Evolutionary conservation across 2,888 invertebrate genomes (phyloP).

Genomic region (Pedicia rivosa): DNA sequence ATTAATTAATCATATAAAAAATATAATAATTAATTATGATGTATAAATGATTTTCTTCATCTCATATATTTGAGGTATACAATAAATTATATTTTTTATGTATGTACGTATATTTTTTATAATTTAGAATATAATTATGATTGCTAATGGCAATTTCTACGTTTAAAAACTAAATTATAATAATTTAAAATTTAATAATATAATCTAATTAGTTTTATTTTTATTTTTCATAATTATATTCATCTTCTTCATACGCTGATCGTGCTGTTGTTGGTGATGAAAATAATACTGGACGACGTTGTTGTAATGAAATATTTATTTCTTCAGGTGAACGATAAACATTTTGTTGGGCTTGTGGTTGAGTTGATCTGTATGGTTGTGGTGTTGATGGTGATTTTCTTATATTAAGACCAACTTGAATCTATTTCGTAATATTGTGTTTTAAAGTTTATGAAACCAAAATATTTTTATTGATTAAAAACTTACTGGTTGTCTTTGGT

Average conservation of each 20-base stretch:
- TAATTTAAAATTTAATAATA: too few relatives aligned
- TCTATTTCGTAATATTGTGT: neutral
- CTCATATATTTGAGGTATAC: too few relatives aligned
- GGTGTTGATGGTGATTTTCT: slow-evolving; percentile 24
- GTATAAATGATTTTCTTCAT: too few relatives aligned
- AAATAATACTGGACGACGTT: slow-evolving; percentile 47
- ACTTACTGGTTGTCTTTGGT: slow-evolving; percentile 20
- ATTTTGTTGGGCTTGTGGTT: slow-evolving; percentile 38
- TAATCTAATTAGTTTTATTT: too few relatives aligned
- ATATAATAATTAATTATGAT: too few relatives aligned
- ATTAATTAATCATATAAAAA: too few relatives aligned
- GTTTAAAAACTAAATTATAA: too few relatives aligned
- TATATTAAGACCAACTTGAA: slow-evolving; percentile 19
- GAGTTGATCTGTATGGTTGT: slow-evolving; percentile 27
- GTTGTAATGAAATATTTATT: slow-evolving; percentile 71
- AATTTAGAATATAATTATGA: too few relatives aligned
- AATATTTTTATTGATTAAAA: neutral
- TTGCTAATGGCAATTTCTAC: too few relatives aligned
- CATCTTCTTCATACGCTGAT: slow-evolving; percentile 22
- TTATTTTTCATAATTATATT: slow-evolving; percentile 29
- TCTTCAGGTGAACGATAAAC: slow-evolving; percentile 76
- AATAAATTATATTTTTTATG: too few relatives aligned
- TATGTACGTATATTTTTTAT: too few relatives aligned
- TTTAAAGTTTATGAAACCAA: neutral
- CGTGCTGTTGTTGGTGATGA: slow-evolving; percentile 28